phyloP scores from a whole-genome alignment of 2,888 invertebrate species.

The Phaonia tiefii region DNA sequence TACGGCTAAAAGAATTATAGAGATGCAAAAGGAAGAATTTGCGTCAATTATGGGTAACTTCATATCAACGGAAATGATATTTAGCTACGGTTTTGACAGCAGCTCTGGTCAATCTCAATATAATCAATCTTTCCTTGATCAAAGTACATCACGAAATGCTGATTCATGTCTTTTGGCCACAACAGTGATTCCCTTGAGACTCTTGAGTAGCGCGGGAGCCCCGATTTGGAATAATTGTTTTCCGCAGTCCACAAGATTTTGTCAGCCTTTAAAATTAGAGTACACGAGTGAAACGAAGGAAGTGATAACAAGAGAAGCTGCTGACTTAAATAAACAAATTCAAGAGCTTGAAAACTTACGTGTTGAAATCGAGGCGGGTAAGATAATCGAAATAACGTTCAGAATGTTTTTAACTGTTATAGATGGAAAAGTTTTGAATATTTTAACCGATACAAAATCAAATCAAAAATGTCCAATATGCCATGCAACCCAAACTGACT shows the following conservation, averaged over 20 bases:
- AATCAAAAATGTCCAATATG: slow-evolving; percentile 45
- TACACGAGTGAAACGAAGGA: slow-evolving; percentile 20
- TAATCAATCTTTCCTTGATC: slow-evolving; percentile 13
- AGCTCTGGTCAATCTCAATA: slow-evolving; percentile 3
- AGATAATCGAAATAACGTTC: slow-evolving; percentile 33
- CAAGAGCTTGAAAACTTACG: slow-evolving; percentile 30
- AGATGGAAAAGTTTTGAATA: too few species aligned
- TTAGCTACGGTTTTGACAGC: slow-evolving; percentile 17
- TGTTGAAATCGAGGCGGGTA: slow-evolving; percentile 29
- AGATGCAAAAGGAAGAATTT: slow-evolving; percentile 23
- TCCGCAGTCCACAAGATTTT: too few species aligned
- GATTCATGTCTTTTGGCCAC: too few species aligned
- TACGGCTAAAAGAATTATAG: slow-evolving; percentile 22
- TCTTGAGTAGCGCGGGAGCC: slow-evolving; percentile 25
- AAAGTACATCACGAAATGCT: slow-evolving; percentile 32
- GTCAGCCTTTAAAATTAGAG: slow-evolving; percentile 13
- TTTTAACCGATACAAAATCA: slow-evolving; percentile 47
- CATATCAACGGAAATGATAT: slow-evolving; percentile 20
- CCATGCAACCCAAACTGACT: slow-evolving; percentile 44
- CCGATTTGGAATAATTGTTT: slow-evolving; percentile 41
- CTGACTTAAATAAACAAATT: slow-evolving; percentile 32
- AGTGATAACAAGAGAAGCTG: slow-evolving; percentile 6
- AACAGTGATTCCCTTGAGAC: slow-evolving; percentile 37
- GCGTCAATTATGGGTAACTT: slow-evolving; percentile 20
- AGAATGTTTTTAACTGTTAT: slow-evolving; percentile 35